A percentile compares a stretch with the other conserved stretches of the same genome.
phyloP scores from a whole-genome alignment of 2,888 invertebrate genomes.

The Calameuta filiformis region DNA sequence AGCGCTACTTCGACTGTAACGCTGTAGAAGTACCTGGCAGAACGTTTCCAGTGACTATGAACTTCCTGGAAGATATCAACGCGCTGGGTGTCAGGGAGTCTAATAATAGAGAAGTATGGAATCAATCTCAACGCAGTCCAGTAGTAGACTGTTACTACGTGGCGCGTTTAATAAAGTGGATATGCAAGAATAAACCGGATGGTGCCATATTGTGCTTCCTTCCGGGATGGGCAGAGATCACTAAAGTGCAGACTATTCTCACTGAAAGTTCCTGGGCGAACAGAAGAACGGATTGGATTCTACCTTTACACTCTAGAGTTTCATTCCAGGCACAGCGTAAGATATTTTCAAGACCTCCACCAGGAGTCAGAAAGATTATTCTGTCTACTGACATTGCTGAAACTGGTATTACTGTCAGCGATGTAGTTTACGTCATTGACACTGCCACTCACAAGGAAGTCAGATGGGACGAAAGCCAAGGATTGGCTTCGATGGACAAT shows the following conservation, averaged over 20 bases:
- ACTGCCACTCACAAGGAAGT: slow-evolving; percentile 73
- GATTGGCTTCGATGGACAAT: slow-evolving; percentile 67
- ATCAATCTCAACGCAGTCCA: slow-evolving; percentile 47
- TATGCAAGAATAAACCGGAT: slow-evolving; percentile 70
- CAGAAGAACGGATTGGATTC: slow-evolving; percentile 46
- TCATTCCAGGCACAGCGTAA: slow-evolving; percentile 48
- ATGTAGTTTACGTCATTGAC: slow-evolving; percentile 77
- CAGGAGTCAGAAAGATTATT: slow-evolving; percentile 74
- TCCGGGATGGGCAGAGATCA: slow-evolving; percentile 81
- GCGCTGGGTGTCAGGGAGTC: slow-evolving; percentile 32
- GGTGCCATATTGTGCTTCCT: slow-evolving; percentile 81
- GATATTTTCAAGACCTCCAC: slow-evolving; percentile 59
- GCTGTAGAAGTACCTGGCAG: slow-evolving; percentile 71
- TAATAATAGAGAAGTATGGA: slow-evolving; percentile 49
- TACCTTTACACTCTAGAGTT: slow-evolving; percentile 72
- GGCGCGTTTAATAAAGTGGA: slow-evolving; percentile 67
- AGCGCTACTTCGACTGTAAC: slow-evolving; percentile 69
- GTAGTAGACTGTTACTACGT: slow-evolving; percentile 69
- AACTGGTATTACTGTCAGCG: slow-evolving; percentile 79
- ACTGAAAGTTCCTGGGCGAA: slow-evolving; percentile 54
- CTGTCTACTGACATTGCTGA: slow-evolving; percentile 79
- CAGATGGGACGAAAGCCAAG: slow-evolving; percentile 68
- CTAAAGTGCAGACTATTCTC: slow-evolving; percentile 67
- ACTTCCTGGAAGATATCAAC: slow-evolving; percentile 70
- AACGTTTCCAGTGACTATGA: slow-evolving; percentile 71